Evolutionary conservation across 2,888 invertebrate species (phyloP).

Genomic region (Trissolcus brochymenae): DNA sequence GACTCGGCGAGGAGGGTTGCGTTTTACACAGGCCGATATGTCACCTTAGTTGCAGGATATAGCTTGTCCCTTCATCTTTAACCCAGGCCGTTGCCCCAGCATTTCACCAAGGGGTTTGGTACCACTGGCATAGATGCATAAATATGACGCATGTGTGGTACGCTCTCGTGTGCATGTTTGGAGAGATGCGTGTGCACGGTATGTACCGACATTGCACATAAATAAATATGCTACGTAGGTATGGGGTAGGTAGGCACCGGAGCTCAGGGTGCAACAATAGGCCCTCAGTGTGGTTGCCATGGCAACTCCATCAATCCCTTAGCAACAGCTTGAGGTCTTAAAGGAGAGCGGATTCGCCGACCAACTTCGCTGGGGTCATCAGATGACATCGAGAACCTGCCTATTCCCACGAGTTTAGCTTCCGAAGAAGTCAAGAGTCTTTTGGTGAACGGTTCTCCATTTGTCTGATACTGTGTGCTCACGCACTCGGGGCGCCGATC

Average conservation of each 20-base stretch:
- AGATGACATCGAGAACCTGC: slow-evolving; percentile 60
- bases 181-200: slow-evolving; percentile 59
- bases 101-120: slow-evolving; percentile 69
- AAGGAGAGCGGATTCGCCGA: slow-evolving; percentile 72
- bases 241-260: slow-evolving; percentile 60
- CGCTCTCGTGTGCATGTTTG: slow-evolving; percentile 33
- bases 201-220: slow-evolving; percentile 68
- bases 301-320: slow-evolving; percentile 76
- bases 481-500: slow-evolving; percentile 39
- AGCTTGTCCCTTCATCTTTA: slow-evolving; percentile 70
- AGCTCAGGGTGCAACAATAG: slow-evolving; percentile 75
- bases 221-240: slow-evolving; percentile 74
- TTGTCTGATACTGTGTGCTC: slow-evolving; percentile 53
- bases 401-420: slow-evolving; percentile 51
- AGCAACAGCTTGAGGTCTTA: slow-evolving; percentile 76
- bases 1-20: slow-evolving; percentile 2
- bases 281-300: slow-evolving; percentile 72
- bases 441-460: slow-evolving; percentile 54
- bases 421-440: slow-evolving; percentile 53
- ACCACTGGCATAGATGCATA: slow-evolving; percentile 76
- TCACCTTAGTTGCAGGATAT: slow-evolving; percentile 27
- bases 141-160: slow-evolving; percentile 60
- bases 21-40: slow-evolving; percentile 20
- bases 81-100: slow-evolving; percentile 73
- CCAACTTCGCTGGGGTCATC: slow-evolving; percentile 63